Percentiles rank a stretch among this genome's conserved stretches.
Evolutionary conservation across 2,888 invertebrate species (phyloP).

Genomic region (Conus canariensis): DNA sequence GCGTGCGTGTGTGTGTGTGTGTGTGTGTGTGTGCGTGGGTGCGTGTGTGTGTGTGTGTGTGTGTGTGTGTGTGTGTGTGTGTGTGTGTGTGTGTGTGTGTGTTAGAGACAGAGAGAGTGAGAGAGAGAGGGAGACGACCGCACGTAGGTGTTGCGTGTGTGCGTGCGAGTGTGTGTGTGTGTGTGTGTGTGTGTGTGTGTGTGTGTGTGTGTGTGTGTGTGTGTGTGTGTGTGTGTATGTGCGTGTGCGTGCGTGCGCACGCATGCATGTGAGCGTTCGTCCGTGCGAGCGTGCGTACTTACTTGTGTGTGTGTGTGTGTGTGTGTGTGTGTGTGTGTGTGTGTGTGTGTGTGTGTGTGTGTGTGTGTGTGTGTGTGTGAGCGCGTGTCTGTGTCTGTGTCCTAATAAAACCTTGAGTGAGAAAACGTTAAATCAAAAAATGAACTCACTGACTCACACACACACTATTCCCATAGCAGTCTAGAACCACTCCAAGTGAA

Average conservation of each 20-base stretch:
- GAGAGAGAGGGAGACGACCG: too few relatives aligned
- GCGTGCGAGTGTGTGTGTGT: neutral
- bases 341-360: neutral
- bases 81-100: neutral
- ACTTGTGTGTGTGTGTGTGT: slow-evolving; percentile 18
- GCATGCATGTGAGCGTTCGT: neutral
- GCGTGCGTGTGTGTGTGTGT: too few relatives aligned
- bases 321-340: slow-evolving; percentile 16
- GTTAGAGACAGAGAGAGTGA: neutral
- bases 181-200: neutral
- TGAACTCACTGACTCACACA: too few relatives aligned
- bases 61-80: slow-evolving; percentile 3
- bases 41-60: neutral
- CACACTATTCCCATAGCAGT: neutral
- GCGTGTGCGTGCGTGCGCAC: neutral
- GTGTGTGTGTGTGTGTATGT: neutral
- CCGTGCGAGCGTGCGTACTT: neutral
- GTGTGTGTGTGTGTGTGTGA: neutral
- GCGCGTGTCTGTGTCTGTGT: neutral
- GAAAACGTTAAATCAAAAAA: too few relatives aligned
- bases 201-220: slow-evolving; percentile 9
- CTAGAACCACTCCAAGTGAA: too few relatives aligned
- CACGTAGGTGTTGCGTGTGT: too few relatives aligned
- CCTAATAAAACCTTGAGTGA: too few relatives aligned
- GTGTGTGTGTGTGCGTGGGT: too few relatives aligned